Percentiles rank a stretch among this genome's conserved stretches.
Evolutionary conservation across 1,140 invertebrate species (phyloP).

Genomic region (Trachymyrmex cornetzi): DNA sequence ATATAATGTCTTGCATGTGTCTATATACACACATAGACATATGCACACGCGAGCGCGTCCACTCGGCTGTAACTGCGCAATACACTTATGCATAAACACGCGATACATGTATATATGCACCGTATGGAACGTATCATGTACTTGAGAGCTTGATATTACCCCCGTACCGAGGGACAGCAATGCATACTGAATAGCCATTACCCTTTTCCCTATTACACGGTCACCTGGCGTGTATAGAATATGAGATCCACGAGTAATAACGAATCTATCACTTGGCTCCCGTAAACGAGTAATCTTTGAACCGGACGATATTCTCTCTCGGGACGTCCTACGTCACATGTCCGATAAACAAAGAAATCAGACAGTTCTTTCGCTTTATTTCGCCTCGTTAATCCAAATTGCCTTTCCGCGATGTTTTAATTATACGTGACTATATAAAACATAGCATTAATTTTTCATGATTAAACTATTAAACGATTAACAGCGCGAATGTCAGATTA

Average conservation of each 20-base stretch:
- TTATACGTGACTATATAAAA: background rate
- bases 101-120: constrained; percentile 65
- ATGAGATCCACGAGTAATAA: constrained; percentile 82
- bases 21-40: constrained; percentile 13
- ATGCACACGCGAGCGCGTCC: constrained; percentile 64
- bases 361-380: background rate
- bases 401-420: constrained; percentile 6
- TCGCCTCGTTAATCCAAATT: background rate
- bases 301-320: background rate
- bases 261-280: constrained; percentile 80
- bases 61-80: constrained; percentile 59
- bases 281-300: constrained; percentile 61
- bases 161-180: constrained; percentile 82
- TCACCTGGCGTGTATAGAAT: constrained; percentile 83
- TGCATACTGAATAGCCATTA: constrained; percentile 85
- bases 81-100: constrained; percentile 34
- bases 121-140: constrained; percentile 80
- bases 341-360: background rate
- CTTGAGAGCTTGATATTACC: constrained; percentile 80
- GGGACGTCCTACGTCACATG: background rate
- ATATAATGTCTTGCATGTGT: constrained; percentile 1
- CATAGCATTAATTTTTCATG: background rate
- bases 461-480: constrained; percentile 6
- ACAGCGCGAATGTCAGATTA: constrained; percentile 1
- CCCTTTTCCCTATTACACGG: constrained; percentile 83